Conservation (phyloP, 2,113 vertebrate species). For the Oncorhynchus keta region DNA sequence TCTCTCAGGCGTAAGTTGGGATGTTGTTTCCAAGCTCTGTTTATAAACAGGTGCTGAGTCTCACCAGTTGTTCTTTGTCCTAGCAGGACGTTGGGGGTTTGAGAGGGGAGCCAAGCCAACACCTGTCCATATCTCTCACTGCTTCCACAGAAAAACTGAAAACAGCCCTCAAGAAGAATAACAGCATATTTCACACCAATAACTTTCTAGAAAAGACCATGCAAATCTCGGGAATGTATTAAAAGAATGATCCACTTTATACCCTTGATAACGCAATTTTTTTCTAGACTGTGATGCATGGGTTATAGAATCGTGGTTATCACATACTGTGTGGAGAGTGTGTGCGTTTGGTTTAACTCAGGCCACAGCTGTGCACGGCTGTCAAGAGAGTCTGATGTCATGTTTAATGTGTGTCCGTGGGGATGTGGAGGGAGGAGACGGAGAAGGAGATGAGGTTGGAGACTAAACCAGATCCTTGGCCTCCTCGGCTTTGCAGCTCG, state of each 20-base stretch:
- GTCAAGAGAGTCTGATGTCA: conserved; percentile 66
- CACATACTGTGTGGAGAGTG: background rate
- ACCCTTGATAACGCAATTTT: background rate
- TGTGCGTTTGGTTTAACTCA: conserved; percentile 17
- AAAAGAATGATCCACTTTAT: too few relatives aligned
- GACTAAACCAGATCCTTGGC: conserved; percentile 3
- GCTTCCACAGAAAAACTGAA: conserved; percentile 11
- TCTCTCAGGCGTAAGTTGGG: conserved; percentile 35
- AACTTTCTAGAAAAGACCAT: background rate
- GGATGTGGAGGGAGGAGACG: conserved; percentile 45
- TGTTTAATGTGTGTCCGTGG: conserved; percentile 63
- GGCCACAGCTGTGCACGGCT: conserved; percentile 64
- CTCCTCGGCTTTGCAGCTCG: background rate
- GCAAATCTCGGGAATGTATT: too few relatives aligned
- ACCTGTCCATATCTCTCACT: conserved; percentile 60
- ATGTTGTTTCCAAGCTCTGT: conserved; percentile 53
- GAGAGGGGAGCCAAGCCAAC: conserved; percentile 40
- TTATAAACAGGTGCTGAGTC: conserved; percentile 55
- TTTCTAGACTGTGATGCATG: background rate
- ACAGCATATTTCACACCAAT: background rate
- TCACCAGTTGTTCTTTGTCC: conserved; percentile 62
- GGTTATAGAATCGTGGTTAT: too few relatives aligned
- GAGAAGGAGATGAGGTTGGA: background rate
- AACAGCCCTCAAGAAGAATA: background rate
- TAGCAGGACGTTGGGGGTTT: conserved; percentile 15